Percentiles rank a stretch among this genome's conserved stretches.
These are phyloP conservation scores for Saccostrea glomerata DNA, from an alignment of 1,140 invertebrate species.

Conservation along the genomic window DNA sequence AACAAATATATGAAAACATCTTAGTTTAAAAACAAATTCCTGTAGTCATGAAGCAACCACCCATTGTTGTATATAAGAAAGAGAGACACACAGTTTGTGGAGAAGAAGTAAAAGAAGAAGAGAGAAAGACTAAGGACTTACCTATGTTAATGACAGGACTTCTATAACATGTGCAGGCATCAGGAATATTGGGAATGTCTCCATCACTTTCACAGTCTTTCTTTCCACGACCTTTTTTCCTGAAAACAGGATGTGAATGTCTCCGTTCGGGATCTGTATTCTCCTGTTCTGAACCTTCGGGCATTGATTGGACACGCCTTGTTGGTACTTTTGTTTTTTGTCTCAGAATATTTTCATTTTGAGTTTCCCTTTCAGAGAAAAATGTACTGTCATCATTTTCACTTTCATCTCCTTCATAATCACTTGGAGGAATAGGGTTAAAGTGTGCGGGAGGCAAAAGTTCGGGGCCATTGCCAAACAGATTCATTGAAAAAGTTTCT, in stretches of 20 bases:
- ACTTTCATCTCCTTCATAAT: background rate
- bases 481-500: background rate
- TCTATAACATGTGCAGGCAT: slow-evolving; percentile 4
- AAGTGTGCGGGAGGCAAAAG: background rate
- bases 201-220: slow-evolving; percentile 13
- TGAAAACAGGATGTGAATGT: background rate
- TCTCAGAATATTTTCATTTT: background rate
- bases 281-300: background rate
- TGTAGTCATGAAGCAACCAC: background rate
- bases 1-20: background rate
- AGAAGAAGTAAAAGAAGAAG: background rate
- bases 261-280: background rate
- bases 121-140: slow-evolving; percentile 7
- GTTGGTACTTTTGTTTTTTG: background rate
- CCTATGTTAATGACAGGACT: background rate
- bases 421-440: slow-evolving; percentile 6
- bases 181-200: slow-evolving; percentile 16
- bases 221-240: background rate
- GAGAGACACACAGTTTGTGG: background rate
- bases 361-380: background rate
- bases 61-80: background rate
- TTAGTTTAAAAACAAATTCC: too few relatives aligned
- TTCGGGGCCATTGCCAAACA: background rate
- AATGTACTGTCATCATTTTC: background rate
- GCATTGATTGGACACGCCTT: background rate